Conservation (phyloP, 2,888 invertebrate genomes). For the Caenorhabditis afra region DNA sequence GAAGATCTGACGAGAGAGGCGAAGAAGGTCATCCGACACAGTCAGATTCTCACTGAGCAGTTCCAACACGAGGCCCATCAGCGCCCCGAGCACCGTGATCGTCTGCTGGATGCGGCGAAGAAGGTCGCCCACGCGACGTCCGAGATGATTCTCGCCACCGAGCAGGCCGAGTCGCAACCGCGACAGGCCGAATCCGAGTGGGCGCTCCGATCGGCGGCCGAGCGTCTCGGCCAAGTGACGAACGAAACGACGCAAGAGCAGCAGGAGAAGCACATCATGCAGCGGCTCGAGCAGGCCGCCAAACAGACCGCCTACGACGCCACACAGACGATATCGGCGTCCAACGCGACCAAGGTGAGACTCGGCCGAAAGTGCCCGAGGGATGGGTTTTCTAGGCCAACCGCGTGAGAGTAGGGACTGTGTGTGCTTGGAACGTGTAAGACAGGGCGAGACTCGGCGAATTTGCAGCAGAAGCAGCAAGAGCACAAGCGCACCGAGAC, state of each 20-base stretch:
- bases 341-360: constrained; percentile 86
- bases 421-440: constrained; percentile 14
- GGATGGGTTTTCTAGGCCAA: constrained; percentile 80
- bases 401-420: constrained; percentile 59
- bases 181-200: constrained; percentile 75
- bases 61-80: constrained; percentile 91
- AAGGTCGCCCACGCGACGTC: constrained; percentile 95
- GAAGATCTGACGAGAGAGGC: constrained; percentile 68
- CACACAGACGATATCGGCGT: constrained; percentile 92
- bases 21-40: constrained; percentile 82
- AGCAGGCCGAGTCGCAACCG: constrained; percentile 70
- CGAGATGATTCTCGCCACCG: constrained; percentile 89
- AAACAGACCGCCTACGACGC: constrained; percentile 85
- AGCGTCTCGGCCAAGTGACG: constrained; percentile 91
- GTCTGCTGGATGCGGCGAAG: constrained; percentile 94
- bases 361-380: background rate
- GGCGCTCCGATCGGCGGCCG: constrained; percentile 90
- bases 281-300: constrained; percentile 77
- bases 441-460: constrained; percentile 34
- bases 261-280: constrained; percentile 70
- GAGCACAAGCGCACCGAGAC: constrained; percentile 68
- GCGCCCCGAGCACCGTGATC: constrained; percentile 91
- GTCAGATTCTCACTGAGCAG: constrained; percentile 76
- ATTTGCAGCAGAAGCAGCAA: constrained; percentile 58
- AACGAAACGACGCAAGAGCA: constrained; percentile 88